Evolutionary conservation across 1,140 invertebrate species (phyloP).

Genomic region (Plodia interpunctella): DNA sequence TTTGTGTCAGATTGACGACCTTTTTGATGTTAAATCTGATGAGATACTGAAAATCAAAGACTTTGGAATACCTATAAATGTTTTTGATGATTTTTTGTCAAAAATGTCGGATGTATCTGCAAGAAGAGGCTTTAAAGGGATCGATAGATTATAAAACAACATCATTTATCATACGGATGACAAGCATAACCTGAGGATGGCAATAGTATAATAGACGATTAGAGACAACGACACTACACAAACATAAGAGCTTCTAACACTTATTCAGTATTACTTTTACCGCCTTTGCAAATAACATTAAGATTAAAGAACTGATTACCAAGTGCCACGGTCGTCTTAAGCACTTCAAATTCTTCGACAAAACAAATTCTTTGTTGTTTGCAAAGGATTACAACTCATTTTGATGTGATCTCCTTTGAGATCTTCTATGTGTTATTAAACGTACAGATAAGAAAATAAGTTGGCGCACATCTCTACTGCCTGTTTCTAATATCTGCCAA

Average conservation of each 20-base stretch:
- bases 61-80: background rate
- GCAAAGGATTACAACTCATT: conserved; percentile 16
- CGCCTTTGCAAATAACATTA: conserved; percentile 4
- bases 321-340: conserved; percentile 35
- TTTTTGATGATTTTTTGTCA: background rate
- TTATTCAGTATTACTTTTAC: conserved; percentile 28
- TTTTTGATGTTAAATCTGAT: background rate
- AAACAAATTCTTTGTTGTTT: conserved; percentile 22
- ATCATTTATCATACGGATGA: background rate
- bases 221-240: conserved; percentile 49
- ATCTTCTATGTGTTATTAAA: background rate
- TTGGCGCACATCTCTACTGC: conserved; percentile 3
- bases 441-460: background rate
- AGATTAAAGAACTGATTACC: conserved; percentile 32
- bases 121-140: background rate
- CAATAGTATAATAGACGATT: conserved; percentile 5
- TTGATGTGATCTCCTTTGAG: conserved; percentile 8
- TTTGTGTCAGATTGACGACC: conserved; percentile 10
- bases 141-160: background rate
- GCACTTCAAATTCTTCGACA: conserved; percentile 23
- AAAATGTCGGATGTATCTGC: background rate
- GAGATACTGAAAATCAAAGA: background rate
- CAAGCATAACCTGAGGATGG: background rate
- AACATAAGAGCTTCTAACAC: conserved; percentile 48
- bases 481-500: conserved; percentile 14